phyloP scores from a whole-genome alignment of 2,797 vertebrate genomes.

The Pseudocheirus occidentalis region DNA sequence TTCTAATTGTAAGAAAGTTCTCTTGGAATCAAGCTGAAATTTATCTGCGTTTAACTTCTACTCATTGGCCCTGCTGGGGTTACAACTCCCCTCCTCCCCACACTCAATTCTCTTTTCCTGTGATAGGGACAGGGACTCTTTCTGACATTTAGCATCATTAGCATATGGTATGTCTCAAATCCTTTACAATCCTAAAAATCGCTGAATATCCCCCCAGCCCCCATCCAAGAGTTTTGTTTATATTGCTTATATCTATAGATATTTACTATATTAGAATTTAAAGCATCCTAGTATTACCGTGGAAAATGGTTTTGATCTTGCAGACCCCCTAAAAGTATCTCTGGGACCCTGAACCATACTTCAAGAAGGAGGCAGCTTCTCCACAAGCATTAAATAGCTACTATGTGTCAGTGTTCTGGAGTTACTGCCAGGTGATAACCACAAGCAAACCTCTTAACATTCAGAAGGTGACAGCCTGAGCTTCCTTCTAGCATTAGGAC shows the following conservation, averaged over 20 bases:
- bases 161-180: background rate
- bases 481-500: too few relatives aligned
- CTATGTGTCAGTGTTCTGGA: background rate
- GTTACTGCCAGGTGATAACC: too few relatives aligned
- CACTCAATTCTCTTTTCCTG: background rate
- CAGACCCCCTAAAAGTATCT: background rate
- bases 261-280: background rate
- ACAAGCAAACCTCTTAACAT: too few relatives aligned
- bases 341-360: background rate
- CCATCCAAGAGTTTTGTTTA: background rate
- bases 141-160: background rate
- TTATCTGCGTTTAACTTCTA: background rate
- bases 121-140: background rate
- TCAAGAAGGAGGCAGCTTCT: background rate
- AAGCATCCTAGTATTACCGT: background rate
- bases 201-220: background rate
- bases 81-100: background rate
- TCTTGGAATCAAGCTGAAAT: background rate
- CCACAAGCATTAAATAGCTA: background rate
- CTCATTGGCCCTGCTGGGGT: background rate
- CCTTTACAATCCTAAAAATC: background rate
- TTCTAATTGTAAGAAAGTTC: background rate
- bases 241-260: background rate
- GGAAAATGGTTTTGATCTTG: background rate
- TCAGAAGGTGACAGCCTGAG: too few relatives aligned